Evolutionary conservation across 2,888 invertebrate species (phyloP), one percentile per base, ranked within the genome.

Genomic region (Falcaria lacertinaria): DNA sequence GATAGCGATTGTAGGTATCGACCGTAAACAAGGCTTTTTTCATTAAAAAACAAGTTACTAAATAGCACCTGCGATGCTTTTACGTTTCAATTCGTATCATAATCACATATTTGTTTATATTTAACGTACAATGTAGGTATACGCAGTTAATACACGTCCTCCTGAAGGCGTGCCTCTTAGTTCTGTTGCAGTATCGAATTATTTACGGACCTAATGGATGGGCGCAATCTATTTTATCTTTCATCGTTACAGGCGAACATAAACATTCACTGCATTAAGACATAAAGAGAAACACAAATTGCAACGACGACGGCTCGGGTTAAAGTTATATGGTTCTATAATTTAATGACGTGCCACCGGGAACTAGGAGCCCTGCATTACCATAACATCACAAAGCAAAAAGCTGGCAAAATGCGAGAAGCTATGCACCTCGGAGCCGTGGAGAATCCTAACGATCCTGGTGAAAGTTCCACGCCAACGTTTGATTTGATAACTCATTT

Each of bases 401-500:
- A 85, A 82, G 68, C 69, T 69, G 66, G 69, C 75, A 73, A 67
- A 70, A 60, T 64, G 71, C 70, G 76, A 78, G 81, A 73, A 77
- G 71, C 62, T 64, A 37, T 64, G 63, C 65, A 53, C 54, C 58
- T 65, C 62, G 65, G 65, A 62, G 69, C 69, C 77, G 77, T 77
- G 69, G 66, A 74, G 77, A 86, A 88, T 85, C 61, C 59, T 80
- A 85, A 87, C 79, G 82, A 84, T 74, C 62, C 62, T 53, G 74
- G 73, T 19, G 84, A 85, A 84, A 85, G 81, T 76, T 72, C 50
- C 68, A 66, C 67, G 43, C 58, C 80, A 63, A 71, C 62, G n/a
- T n/a, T 56, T 63, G 69, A 59, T 75, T 72, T 86, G 83, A 84
- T 84, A 79, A 84, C 78, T 81, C 78, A 80, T 86, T 84, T 86